Conservation (phyloP, 2,797 vertebrate species). For the Acipenser transmontanus region DNA sequence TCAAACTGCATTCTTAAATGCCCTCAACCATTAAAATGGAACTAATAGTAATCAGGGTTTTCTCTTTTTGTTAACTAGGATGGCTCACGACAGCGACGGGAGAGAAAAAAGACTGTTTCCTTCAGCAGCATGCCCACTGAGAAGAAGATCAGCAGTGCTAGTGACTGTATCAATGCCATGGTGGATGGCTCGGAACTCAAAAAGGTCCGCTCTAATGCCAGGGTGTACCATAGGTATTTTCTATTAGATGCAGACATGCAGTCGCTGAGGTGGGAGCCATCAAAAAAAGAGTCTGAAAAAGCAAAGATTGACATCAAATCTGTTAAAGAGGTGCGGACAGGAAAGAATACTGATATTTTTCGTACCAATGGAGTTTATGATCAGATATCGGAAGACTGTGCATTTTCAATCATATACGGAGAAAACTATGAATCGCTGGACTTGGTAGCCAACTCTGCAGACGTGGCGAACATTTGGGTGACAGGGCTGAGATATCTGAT, state of each 20-base stretch:
- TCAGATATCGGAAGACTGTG: constrained; percentile 96
- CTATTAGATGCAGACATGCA: constrained; percentile 96
- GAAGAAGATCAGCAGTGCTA: constrained; percentile 94
- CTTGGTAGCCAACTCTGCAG: constrained; percentile 92
- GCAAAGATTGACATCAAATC: constrained; percentile 95
- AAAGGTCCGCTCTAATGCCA: constrained; percentile 91
- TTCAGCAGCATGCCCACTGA: constrained; percentile 98
- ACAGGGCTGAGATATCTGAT: constrained; percentile 94
- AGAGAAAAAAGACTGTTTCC: constrained; percentile 93
- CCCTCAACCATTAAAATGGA: too few relatives aligned
- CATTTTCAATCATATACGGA: constrained; percentile 92
- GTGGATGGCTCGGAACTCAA: constrained; percentile 91
- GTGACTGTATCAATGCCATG: constrained; percentile 92
- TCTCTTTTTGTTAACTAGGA: constrained; percentile 61
- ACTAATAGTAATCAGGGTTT: neutral
- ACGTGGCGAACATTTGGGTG: constrained; percentile 95
- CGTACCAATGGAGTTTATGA: constrained; percentile 92
- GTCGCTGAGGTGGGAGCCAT: constrained; percentile 92
- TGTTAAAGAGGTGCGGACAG: constrained; percentile 92
- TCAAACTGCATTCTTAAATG: too few relatives aligned
- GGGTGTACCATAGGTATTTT: constrained; percentile 89
- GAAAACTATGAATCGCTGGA: constrained; percentile 95
- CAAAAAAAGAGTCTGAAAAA: constrained; percentile 96
- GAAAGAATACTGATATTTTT: constrained; percentile 96
- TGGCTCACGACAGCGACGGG: constrained; percentile 84